These are phyloP conservation scores for Marasmarcha lunaedactyla DNA, from an alignment of 2,888 invertebrate genomes.

Conservation along the genomic window DNA sequence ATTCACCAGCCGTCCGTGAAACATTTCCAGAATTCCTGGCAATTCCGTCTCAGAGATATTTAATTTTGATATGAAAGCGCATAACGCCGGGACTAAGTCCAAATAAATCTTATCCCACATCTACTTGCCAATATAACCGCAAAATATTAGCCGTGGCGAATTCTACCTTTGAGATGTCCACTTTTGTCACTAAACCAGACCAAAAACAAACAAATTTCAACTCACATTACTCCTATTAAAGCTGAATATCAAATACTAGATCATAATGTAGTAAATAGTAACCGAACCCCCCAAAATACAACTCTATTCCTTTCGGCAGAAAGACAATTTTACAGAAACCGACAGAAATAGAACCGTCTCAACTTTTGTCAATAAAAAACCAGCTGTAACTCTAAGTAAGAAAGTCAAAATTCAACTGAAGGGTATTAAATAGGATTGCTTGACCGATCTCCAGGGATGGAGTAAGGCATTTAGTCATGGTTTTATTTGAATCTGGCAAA, in stretches of 20 bases:
- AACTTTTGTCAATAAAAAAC: too few species aligned
- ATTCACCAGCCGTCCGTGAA: background rate
- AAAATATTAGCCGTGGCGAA: slow-evolving; percentile 63
- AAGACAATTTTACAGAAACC: too few species aligned
- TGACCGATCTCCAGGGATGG: slow-evolving; percentile 60
- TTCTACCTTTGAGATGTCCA: slow-evolving; percentile 40
- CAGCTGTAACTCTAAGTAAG: background rate
- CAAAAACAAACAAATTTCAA: slow-evolving; percentile 13
- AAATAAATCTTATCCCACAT: slow-evolving; percentile 60
- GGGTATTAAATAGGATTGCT: slow-evolving; percentile 18
- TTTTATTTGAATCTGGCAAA: slow-evolving; percentile 62
- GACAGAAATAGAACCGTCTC: too few species aligned
- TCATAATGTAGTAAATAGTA: background rate
- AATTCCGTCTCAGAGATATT: slow-evolving; percentile 42
- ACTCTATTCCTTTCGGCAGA: too few species aligned
- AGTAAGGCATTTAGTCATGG: slow-evolving; percentile 56
- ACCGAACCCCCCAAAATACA: too few species aligned
- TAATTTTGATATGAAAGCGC: slow-evolving; percentile 63
- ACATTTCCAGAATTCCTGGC: slow-evolving; percentile 19
- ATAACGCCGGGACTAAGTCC: slow-evolving; percentile 41
- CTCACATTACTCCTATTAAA: slow-evolving; percentile 9
- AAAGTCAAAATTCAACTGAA: background rate
- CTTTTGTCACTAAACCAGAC: slow-evolving; percentile 15
- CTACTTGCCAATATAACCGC: slow-evolving; percentile 60
- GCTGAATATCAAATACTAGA: background rate